Conservation (phyloP, 2,797 vertebrate genomes). For the Paedocypris micromegethes region DNA sequence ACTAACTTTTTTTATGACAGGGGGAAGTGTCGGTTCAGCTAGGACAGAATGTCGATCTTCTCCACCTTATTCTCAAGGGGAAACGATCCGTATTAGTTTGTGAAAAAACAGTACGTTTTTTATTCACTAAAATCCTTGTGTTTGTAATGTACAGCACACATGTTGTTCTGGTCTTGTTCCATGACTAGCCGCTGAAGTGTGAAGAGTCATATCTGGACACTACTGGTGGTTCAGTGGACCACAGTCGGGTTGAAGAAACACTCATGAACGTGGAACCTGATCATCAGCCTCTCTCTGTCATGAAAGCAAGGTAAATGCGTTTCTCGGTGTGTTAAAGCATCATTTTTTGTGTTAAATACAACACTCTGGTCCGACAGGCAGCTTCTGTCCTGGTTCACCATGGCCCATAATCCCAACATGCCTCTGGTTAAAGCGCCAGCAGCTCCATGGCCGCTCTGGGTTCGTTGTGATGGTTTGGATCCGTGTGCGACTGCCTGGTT, state of each 20-base stretch:
- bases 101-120: constrained; percentile 76
- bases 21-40: constrained; percentile 52
- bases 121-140: background rate
- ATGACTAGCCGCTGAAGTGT: constrained; percentile 24
- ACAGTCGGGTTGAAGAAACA: constrained; percentile 40
- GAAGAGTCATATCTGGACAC: constrained; percentile 48
- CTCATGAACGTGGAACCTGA: constrained; percentile 46
- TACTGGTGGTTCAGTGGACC: constrained; percentile 49
- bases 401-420: constrained; percentile 81
- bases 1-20: background rate
- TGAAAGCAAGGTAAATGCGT: constrained; percentile 78
- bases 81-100: constrained; percentile 68
- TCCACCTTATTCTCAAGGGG: constrained; percentile 66
- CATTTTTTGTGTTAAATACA: background rate
- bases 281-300: constrained; percentile 70
- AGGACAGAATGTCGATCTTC: constrained; percentile 65
- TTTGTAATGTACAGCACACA: background rate
- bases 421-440: constrained; percentile 51
- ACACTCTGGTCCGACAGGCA: constrained; percentile 65
- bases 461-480: constrained; percentile 84
- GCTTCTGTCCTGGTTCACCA: constrained; percentile 82
- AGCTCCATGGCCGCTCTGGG: constrained; percentile 78
- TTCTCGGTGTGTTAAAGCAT: background rate
- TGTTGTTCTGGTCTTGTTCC: background rate
- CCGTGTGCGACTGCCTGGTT: constrained; percentile 80